Evolutionary conservation across 2,113 vertebrate genomes (phyloP), one percentile per base, ranked within the genome.

Genomic region (Gymnarchus niloticus): DNA sequence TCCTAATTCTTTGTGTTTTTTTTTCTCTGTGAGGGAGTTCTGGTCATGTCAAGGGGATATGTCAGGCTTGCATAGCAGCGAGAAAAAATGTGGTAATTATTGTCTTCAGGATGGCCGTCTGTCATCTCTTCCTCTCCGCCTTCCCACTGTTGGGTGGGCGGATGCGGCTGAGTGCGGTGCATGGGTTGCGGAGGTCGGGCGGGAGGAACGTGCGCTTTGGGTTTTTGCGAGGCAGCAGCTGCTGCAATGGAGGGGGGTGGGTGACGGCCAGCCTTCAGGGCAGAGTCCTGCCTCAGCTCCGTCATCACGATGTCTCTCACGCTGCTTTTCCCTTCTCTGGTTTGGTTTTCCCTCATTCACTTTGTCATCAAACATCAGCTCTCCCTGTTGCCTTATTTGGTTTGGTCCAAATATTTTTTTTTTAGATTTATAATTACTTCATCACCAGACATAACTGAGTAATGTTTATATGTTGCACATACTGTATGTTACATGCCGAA

Each of bases 31-130:
- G 77, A 73, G 69, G 54, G 82, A 83, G 83, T 87, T 46, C 49
- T 87, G 41, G 59, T 69, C 48, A 21, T 88, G 84, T 81, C 54
- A 9, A 80, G 59, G 25, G 87, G 91, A 92, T 89, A 86, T 87
- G 87, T 90, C 89, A 92, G 90, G 92, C 92, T 92, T 92, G 90
- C 88, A 91, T 87, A 87, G 88, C 86, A 90, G 88, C 89, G 90
- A 92, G 91, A 94, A 94, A 76, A 89, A 93, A 94, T 94, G 91
- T 92, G 91, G 90, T 94, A 94, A 94, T 93, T 94, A 93, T 93
- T 93, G 92, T 92, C 91, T 93, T 93, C 89, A 88, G 89, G 83
- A 90, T 86, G 87, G 90, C 92, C 91, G 91, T 94, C 92, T 94
- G 91, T 94, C 92, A 92, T 90, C 90, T 92, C 89, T 91, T 90